Conservation (phyloP, 1,140 invertebrate species). For the Eumeta japonica region DNA sequence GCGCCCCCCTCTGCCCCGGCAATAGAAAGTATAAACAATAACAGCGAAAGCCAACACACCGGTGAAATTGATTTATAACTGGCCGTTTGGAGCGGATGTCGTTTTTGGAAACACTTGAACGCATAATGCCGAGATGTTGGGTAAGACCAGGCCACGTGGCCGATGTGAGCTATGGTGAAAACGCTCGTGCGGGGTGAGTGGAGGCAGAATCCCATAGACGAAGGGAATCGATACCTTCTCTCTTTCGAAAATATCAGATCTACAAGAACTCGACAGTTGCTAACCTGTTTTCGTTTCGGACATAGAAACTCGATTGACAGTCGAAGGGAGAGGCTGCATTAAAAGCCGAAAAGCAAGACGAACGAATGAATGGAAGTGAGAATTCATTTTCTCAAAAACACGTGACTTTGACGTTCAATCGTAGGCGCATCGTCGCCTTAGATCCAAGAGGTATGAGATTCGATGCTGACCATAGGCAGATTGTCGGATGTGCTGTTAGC, state of each 20-base stretch:
- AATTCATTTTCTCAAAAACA: too few relatives aligned
- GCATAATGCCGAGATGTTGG: conserved; percentile 45
- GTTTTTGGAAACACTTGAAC: conserved; percentile 44
- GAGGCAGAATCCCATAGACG: conserved; percentile 4
- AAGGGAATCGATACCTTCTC: background rate
- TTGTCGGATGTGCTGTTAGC: too few relatives aligned
- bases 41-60: conserved; percentile 44
- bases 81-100: conserved; percentile 12
- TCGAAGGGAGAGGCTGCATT: too few relatives aligned
- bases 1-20: too few relatives aligned
- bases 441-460: too few relatives aligned
- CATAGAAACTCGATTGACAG: background rate
- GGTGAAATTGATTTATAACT: conserved; percentile 53
- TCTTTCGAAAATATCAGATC: conserved; percentile 1
- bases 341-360: too few relatives aligned
- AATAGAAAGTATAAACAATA: conserved; percentile 57
- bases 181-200: background rate
- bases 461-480: too few relatives aligned
- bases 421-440: too few relatives aligned
- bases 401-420: too few relatives aligned
- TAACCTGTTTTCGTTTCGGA: too few relatives aligned
- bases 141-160: conserved; percentile 25
- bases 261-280: too few relatives aligned
- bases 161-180: conserved; percentile 20
- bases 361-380: too few relatives aligned